Conservation (phyloP, 2,113 vertebrate genomes). For the Gasterosteus nipponicus region DNA sequence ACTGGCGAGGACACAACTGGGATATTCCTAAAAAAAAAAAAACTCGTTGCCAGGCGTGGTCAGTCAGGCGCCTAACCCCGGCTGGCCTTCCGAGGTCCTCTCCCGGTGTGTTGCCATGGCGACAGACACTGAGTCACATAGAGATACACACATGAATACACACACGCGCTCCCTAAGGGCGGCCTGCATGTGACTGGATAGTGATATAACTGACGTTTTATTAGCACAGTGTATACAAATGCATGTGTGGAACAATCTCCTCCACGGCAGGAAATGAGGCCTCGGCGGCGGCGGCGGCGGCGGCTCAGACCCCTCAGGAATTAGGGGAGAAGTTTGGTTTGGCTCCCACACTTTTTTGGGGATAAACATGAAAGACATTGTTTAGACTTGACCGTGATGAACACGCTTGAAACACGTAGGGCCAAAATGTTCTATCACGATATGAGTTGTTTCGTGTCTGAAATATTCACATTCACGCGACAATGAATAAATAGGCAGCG, state of each 20-base stretch:
- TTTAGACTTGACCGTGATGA: slow-evolving; percentile 20
- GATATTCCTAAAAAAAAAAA: slow-evolving; percentile 39
- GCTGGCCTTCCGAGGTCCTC: slow-evolving; percentile 61
- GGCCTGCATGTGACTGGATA: slow-evolving; percentile 28
- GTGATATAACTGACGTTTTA: slow-evolving; percentile 29
- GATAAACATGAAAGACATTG: slow-evolving; percentile 17
- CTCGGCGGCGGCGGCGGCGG: slow-evolving; percentile 1
- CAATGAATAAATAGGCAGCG: neutral
- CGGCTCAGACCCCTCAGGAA: slow-evolving; percentile 23
- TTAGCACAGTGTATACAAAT: slow-evolving; percentile 48
- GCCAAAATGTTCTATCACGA: neutral
- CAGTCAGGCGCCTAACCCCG: slow-evolving; percentile 66
- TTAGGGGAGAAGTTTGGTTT: slow-evolving; percentile 11
- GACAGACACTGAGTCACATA: slow-evolving; percentile 71
- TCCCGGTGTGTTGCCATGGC: slow-evolving; percentile 73
- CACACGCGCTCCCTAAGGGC: slow-evolving; percentile 25
- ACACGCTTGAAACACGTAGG: slow-evolving; percentile 3
- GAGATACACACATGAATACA: slow-evolving; percentile 16
- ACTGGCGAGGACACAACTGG: slow-evolving; percentile 42
- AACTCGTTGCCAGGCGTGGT: slow-evolving; percentile 71
- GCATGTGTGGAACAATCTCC: slow-evolving; percentile 55
- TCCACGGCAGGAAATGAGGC: slow-evolving; percentile 35
- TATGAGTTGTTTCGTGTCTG: neutral
- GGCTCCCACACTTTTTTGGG: slow-evolving; percentile 45
- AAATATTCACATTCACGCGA: no score